A percentile compares a stretch with the other conserved stretches of the same genome.
Evolutionary conservation across 2,888 invertebrate species (phyloP).

Genomic region (Coelinius sp.): DNA sequence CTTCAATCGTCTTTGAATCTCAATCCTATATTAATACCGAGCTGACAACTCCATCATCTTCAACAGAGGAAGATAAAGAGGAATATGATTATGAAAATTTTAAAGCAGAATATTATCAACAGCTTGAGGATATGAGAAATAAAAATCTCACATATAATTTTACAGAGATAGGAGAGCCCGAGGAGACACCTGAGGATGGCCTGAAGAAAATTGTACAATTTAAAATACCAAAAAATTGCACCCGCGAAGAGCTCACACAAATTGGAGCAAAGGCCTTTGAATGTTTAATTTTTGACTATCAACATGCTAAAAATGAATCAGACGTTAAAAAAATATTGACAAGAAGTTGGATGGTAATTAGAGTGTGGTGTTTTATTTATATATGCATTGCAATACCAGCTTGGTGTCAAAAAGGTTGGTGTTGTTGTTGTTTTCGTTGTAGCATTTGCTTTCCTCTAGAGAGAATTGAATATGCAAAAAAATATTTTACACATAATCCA

Average conservation of each 20-base stretch:
- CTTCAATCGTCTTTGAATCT: neutral
- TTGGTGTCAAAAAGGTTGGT: constrained; percentile 76
- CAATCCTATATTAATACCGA: neutral
- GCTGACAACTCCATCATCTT: neutral
- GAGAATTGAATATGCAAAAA: constrained; percentile 74
- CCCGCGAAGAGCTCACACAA: constrained; percentile 69
- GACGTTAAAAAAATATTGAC: constrained; percentile 52
- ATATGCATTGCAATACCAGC: constrained; percentile 70
- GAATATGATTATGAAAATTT: constrained; percentile 70
- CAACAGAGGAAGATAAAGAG: constrained; percentile 37
- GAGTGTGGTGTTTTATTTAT: constrained; percentile 71
- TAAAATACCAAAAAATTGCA: constrained; percentile 70
- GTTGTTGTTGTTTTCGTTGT: constrained; percentile 75
- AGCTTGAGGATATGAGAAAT: constrained; percentile 61
- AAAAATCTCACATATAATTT: constrained; percentile 69
- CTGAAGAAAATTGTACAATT: constrained; percentile 65
- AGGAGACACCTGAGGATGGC: constrained; percentile 66
- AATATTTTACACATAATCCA: constrained; percentile 74
- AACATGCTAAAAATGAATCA: constrained; percentile 55
- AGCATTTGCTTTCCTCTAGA: constrained; percentile 74
- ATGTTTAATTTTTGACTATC: constrained; percentile 68
- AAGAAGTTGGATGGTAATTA: constrained; percentile 62
- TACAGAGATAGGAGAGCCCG: constrained; percentile 65
- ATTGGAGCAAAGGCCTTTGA: constrained; percentile 69
- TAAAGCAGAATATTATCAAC: constrained; percentile 71